A percentile compares a stretch with the other conserved stretches of the same genome.
These are phyloP conservation scores for Aix galericulata DNA, from an alignment of 2,113 vertebrate genomes.

Conservation along the genomic window DNA sequence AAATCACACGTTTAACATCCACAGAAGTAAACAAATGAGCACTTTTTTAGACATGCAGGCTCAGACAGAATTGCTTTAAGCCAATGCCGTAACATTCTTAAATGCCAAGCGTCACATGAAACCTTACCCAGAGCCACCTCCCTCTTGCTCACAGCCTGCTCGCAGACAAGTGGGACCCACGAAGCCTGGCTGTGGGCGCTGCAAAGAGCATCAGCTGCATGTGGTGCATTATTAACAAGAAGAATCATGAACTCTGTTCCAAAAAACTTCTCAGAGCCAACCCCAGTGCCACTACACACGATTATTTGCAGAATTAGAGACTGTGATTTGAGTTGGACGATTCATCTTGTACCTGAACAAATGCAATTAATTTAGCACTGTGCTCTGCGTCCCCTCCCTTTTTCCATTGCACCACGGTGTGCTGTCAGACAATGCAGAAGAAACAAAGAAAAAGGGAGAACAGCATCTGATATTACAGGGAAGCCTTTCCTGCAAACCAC, in stretches of 20 bases:
- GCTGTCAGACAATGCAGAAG: not conserved
- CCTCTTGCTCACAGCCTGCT: not conserved
- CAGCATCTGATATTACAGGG: not conserved
- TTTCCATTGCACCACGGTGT: accelerated
- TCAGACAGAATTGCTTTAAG: not conserved
- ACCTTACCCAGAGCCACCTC: not conserved
- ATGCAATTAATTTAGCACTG: not conserved
- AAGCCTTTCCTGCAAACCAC: not conserved
- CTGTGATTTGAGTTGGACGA: not conserved
- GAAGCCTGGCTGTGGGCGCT: not conserved
- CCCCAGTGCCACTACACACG: not conserved
- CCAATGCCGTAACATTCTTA: not conserved
- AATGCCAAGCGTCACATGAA: not conserved
- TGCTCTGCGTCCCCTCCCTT: not conserved
- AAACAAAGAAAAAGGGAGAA: not conserved
- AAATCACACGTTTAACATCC: accelerated
- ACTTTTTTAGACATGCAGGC: not conserved
- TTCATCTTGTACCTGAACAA: not conserved
- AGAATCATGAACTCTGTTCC: not conserved
- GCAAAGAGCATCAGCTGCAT: not conserved
- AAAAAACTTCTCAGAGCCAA: not conserved
- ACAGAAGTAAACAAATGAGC: not conserved
- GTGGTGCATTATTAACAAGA: not conserved
- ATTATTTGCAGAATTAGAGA: not conserved
- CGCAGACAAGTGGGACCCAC: not conserved